phyloP scores from a whole-genome alignment of 2,113 vertebrate species.

The Sturnira hondurensis region DNA sequence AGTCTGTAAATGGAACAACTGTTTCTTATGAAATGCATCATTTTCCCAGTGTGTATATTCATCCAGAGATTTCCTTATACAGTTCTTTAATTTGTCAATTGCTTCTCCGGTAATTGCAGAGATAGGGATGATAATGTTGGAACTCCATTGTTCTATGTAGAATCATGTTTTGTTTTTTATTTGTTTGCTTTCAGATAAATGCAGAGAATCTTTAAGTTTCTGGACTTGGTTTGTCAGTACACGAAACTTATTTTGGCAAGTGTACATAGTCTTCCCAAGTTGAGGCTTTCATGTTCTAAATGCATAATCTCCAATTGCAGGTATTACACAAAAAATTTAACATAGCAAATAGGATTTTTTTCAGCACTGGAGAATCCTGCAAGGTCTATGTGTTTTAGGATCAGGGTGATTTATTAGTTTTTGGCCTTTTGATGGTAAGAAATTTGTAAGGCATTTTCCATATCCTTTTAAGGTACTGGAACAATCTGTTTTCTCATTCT shows the following conservation, averaged over 20 bases:
- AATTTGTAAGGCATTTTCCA: conserved; percentile 79
- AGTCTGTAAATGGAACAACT: conserved; percentile 77
- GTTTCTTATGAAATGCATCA: conserved; percentile 76
- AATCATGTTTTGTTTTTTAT: conserved; percentile 72
- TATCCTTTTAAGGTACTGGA: not conserved
- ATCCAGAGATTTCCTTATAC: conserved; percentile 86
- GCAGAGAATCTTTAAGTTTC: conserved; percentile 85
- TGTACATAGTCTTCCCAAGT: conserved; percentile 47
- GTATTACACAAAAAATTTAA: conserved; percentile 90
- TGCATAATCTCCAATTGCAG: conserved; percentile 89
- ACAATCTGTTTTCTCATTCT: conserved; percentile 19
- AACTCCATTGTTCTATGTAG: conserved; percentile 84
- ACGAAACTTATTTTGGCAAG: conserved; percentile 85
- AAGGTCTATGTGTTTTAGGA: conserved; percentile 92
- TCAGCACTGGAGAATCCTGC: conserved; percentile 98
- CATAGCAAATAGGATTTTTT: conserved; percentile 94
- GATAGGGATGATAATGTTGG: conserved; percentile 86
- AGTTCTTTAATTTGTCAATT: conserved; percentile 84
- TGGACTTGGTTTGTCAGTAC: conserved; percentile 86
- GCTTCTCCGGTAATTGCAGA: conserved; percentile 87
- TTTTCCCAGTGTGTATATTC: conserved; percentile 79
- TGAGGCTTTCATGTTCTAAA: conserved; percentile 53
- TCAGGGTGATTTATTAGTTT: conserved; percentile 86
- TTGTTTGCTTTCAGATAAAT: conserved; percentile 74
- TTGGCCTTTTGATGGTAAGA: conserved; percentile 89